Evolutionary conservation across 2,888 invertebrate species (phyloP).

Genomic region (Ophraella communa): DNA sequence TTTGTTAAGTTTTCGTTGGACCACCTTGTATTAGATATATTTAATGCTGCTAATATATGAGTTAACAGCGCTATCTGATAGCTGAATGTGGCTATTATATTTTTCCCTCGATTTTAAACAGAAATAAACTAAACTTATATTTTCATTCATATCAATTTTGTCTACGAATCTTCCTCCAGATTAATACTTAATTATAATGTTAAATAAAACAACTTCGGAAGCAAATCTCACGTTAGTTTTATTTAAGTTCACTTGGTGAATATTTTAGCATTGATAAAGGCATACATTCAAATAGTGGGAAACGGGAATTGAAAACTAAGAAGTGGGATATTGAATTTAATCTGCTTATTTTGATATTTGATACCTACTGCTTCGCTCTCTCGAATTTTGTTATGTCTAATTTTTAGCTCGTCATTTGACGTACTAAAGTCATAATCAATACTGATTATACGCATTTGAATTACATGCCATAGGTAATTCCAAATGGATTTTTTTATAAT

Average conservation of each 20-base stretch:
- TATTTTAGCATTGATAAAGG: constrained; percentile 29
- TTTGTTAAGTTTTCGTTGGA: too few relatives aligned
- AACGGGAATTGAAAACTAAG: constrained; percentile 22
- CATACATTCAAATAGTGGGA: constrained; percentile 18
- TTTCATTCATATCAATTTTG: neutral
- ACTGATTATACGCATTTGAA: neutral
- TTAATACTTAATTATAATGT: constrained; percentile 13
- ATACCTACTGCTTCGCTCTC: constrained; percentile 1
- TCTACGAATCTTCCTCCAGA: neutral
- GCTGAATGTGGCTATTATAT: too few relatives aligned
- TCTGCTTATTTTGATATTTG: constrained; percentile 28
- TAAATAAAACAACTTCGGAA: constrained; percentile 8
- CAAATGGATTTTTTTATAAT: too few relatives aligned
- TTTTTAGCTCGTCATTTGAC: neutral
- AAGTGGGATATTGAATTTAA: constrained; percentile 30
- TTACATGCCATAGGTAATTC: too few relatives aligned
- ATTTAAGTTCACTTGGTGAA: constrained; percentile 20
- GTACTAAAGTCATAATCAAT: neutral
- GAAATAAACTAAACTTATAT: too few relatives aligned
- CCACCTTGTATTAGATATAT: too few relatives aligned
- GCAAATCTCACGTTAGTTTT: constrained; percentile 8
- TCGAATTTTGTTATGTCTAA: neutral
- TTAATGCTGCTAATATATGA: too few relatives aligned
- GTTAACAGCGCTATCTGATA: too few relatives aligned
- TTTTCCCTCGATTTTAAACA: too few relatives aligned